Conservation (phyloP, 2,797 vertebrate species). For the Toxotes lorentzi region DNA sequence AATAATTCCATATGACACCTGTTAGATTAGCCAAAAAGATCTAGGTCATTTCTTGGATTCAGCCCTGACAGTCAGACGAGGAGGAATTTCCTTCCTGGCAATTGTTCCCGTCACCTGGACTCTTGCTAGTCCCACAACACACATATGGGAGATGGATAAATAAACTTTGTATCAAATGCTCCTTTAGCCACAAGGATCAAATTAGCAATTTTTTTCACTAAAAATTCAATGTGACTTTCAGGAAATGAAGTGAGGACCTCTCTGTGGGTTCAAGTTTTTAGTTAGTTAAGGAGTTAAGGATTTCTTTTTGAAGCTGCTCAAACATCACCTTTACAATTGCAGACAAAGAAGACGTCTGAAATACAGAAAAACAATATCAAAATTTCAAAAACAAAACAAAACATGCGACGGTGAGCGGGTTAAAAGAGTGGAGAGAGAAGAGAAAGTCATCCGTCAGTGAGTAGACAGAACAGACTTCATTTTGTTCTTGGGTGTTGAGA, state of each 20-base stretch:
- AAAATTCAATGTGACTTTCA: conserved; percentile 22
- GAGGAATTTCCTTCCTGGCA: conserved; percentile 69
- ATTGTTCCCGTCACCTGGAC: conserved; percentile 68
- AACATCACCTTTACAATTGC: not conserved
- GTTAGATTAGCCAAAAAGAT: conserved; percentile 67
- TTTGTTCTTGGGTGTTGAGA: conserved; percentile 73
- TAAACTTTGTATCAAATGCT: conserved; percentile 32
- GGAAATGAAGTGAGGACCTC: conserved; percentile 29
- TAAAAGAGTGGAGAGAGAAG: conserved; percentile 41
- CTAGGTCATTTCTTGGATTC: conserved; percentile 56
- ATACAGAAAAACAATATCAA: conserved; percentile 23
- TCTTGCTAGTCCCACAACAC: conserved; percentile 49
- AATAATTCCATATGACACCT: conserved; percentile 65
- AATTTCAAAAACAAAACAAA: conserved; percentile 4
- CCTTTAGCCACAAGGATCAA: conserved; percentile 20
- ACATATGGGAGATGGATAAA: conserved; percentile 33
- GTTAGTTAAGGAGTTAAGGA: conserved; percentile 6
- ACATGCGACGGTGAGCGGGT: conserved; percentile 17
- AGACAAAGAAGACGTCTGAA: conserved; percentile 20
- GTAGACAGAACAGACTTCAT: conserved; percentile 69
- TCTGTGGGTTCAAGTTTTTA: conserved; percentile 39
- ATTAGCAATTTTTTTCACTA: conserved; percentile 26
- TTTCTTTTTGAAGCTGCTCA: conserved; percentile 4
- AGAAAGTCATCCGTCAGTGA: conserved; percentile 71
- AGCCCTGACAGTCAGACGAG: conserved; percentile 30